Conservation (phyloP, 2,888 invertebrate genomes). For the Caenorhabditis becei region DNA sequence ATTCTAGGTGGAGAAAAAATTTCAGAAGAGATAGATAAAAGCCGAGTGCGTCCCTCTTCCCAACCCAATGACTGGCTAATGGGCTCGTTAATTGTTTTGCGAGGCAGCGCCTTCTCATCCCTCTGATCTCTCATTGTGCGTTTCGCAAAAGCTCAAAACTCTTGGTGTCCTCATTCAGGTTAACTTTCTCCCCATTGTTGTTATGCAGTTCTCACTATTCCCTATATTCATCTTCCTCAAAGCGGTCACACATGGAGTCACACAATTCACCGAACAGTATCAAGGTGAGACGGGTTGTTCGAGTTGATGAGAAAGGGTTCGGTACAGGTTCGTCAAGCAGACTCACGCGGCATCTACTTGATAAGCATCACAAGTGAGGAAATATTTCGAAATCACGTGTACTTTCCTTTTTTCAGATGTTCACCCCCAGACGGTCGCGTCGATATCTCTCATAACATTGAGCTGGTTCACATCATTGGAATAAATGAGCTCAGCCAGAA, state of each 20-base stretch:
- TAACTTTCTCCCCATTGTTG: neutral
- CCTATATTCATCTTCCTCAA: conserved; percentile 27
- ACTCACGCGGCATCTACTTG: conserved; percentile 66
- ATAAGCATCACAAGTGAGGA: conserved; percentile 69
- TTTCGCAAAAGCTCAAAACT: conserved; percentile 47
- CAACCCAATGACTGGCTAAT: conserved; percentile 63
- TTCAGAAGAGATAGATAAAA: conserved; percentile 46
- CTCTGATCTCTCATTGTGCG: conserved; percentile 58
- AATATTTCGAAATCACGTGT: neutral
- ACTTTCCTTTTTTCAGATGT: conserved; percentile 51
- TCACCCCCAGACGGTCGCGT: conserved; percentile 76
- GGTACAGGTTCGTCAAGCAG: conserved; percentile 47
- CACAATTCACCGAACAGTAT: conserved; percentile 53
- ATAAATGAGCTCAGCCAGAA: conserved; percentile 75
- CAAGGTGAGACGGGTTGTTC: conserved; percentile 37
- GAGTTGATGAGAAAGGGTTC: neutral
- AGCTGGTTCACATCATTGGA: conserved; percentile 73
- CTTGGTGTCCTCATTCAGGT: conserved; percentile 30
- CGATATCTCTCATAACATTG: conserved; percentile 72
- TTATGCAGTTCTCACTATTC: conserved; percentile 34
- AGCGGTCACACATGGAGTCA: conserved; percentile 41
- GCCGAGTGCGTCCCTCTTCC: conserved; percentile 28
- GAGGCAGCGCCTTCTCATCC: conserved; percentile 45
- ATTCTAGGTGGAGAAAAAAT: conserved; percentile 25
- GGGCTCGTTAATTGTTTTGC: conserved; percentile 64